Evolutionary conservation across 2,888 invertebrate species (phyloP), one percentile per base, ranked within the genome.

Genomic region (Nomada fucata): DNA sequence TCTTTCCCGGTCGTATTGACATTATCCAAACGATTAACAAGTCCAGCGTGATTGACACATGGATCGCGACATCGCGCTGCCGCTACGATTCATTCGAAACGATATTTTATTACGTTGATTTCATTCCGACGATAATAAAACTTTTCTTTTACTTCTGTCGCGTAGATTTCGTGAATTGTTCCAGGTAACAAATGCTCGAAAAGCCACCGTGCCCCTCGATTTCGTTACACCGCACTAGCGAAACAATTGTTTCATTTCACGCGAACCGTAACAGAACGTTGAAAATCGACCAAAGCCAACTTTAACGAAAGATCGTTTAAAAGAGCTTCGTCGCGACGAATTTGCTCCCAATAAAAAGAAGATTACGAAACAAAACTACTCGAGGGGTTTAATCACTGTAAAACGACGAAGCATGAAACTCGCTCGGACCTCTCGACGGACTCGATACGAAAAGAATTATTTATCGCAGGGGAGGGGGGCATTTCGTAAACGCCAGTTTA

Each of bases 11-110:
- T 18, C n/a, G 36, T 20, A 67, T 53, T 15, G 36, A 20, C 20
- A 36, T 53, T 53, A 15, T 67, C 36, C 36, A 53, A 57, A 68
- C 23, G 23, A 44, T 26, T 42, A 68, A 57, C 42, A 18, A 26
- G 18, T 13, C 4, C 15, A 9, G 4, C 18, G 23, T 68, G 44
- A 57, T 57, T 20, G 18, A 57, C n/a, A 42, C 57, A 26, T 23
- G 23, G 7, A 42, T 42, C 5, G 7, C 2, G 20, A 53, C 23
- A 20, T 36, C 11, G 15, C 15, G 20, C 20, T 36, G 36, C 1
- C 36, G 5, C 36, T 36, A 7, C 7, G 5, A 36, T 36, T 36
- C 36, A 36, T 36, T 36, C 5, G 7, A 36, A 7, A 36, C 36
- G 36, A 7, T 36, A 36, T 36, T 26, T 26, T 26, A 26, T 26